A percentile compares a stretch with the other conserved stretches of the same genome.
These are phyloP conservation scores for Microctonus hyperodae DNA, from an alignment of 2,888 invertebrate species.

Conservation along the genomic window DNA sequence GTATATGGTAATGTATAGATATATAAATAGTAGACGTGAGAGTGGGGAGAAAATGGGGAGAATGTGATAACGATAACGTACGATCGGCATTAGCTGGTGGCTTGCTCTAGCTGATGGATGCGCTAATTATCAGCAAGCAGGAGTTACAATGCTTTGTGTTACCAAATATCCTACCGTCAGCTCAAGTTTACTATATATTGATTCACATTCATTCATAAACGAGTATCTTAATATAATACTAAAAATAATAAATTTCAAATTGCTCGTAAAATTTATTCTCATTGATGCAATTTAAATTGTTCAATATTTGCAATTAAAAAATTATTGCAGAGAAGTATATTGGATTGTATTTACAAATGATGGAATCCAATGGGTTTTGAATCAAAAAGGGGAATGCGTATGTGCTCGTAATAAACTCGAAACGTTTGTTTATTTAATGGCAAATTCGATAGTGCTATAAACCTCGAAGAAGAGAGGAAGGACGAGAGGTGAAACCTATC, in stretches of 20 bases:
- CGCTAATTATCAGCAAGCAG: constrained; percentile 64
- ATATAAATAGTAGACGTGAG: constrained; percentile 21
- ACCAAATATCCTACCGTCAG: constrained; percentile 18
- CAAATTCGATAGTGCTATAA: constrained; percentile 63
- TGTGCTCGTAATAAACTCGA: constrained; percentile 59
- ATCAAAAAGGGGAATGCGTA: constrained; percentile 26
- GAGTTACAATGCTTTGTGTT: constrained; percentile 61
- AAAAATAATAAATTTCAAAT: neutral
- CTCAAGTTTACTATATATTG: constrained; percentile 11
- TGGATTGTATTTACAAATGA: constrained; percentile 17
- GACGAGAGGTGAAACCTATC: constrained; percentile 57
- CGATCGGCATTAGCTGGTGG: constrained; percentile 64
- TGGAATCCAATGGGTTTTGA: constrained; percentile 32
- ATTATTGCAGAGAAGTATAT: neutral
- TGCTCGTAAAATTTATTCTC: neutral
- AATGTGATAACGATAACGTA: constrained; percentile 64
- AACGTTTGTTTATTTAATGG: constrained; percentile 63
- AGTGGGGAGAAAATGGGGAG: constrained; percentile 59
- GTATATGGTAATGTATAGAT: constrained; percentile 32
- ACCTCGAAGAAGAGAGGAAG: constrained; percentile 56
- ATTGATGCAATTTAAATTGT: neutral
- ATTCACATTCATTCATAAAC: neutral
- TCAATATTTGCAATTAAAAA: neutral
- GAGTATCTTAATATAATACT: neutral
- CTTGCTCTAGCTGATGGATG: constrained; percentile 63